Evolutionary conservation across 2,888 invertebrate species (phyloP), one percentile per base, ranked within the genome.

Genomic region (Bellardia pandia): DNA sequence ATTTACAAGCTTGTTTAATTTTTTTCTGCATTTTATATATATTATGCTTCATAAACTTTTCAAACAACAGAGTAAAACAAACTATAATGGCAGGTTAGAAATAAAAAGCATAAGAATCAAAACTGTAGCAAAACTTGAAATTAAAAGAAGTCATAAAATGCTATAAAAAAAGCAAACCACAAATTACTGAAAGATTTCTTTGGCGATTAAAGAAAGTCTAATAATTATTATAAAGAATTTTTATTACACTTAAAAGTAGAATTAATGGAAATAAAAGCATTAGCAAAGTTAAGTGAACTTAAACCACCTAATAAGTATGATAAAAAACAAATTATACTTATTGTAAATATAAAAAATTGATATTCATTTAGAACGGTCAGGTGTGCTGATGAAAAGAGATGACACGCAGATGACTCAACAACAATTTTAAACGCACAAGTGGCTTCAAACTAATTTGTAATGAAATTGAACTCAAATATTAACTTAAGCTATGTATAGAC

Each of bases 61-160:
- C 5, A 48, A 40, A 42, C 3, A 40, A 13, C 11, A 13, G 11
- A 45, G 13, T 2, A 45, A 45, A 9, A 9, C 23, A 56, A 56
- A 23, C 5, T 58, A 58, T 58, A 58, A 30, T 58, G 58, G 23
- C 30, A n/a, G 58, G 30, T 11, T 51, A 13, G 16, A 58, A 30
- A 33, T 2, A 30, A 58, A 13, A 58, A 58, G 2, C 7, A 45
- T 45, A 45, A 56, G 42, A 5, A 62, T 13, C 16, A 58, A 40
- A 53, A 64, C 30, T 60, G 42, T 16, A 45, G 58, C 30, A n/a
- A 11, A 51, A 37, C 8, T 48, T n/a, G 9, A 60, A 71, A 30
- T 45, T 75, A 75, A 66, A 81, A 74, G 56, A 75, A 75, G 75
- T 60, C 48, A 82, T 75, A 75, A 75, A 68, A 48, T 23, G 4